Evolutionary conservation across 2,797 vertebrate species (phyloP).

Genomic region (Myotis myotis): DNA sequence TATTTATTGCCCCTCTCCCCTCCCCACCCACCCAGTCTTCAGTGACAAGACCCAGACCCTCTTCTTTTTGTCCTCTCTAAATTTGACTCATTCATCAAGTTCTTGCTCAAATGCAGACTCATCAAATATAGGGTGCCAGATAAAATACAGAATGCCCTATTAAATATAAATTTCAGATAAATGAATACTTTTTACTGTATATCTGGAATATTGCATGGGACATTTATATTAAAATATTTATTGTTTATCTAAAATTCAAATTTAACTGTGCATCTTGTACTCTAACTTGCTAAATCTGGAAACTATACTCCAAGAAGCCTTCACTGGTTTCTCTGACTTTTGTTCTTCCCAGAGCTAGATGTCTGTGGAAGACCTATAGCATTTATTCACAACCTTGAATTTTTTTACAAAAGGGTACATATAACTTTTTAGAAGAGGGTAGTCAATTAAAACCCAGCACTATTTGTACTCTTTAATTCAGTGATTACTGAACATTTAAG

Average conservation of each 20-base stretch:
- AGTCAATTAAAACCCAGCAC: not conserved
- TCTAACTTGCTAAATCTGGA: not conserved
- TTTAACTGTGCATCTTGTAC: not conserved
- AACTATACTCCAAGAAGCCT: not conserved
- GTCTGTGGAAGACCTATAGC: not conserved
- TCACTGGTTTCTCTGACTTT: not conserved
- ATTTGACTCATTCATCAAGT: not conserved
- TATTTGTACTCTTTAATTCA: not conserved
- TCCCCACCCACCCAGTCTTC: too few species aligned
- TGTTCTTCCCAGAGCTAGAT: not conserved
- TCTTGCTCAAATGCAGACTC: not conserved
- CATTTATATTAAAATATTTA: not conserved
- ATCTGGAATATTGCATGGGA: not conserved
- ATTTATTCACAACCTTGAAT: not conserved
- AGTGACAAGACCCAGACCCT: not conserved
- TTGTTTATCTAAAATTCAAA: slow-evolving; percentile 7
- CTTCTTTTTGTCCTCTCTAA: not conserved
- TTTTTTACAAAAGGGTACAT: not conserved
- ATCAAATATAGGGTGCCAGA: not conserved
- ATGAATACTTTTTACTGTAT: not conserved
- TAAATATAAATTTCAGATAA: not conserved
- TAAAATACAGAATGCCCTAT: not conserved
- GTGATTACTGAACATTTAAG: not conserved
- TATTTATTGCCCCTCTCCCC: not conserved
- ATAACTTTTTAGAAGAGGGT: not conserved